phyloP scores from a whole-genome alignment of 2,797 vertebrate genomes.

The Hylomyscus alleni region DNA sequence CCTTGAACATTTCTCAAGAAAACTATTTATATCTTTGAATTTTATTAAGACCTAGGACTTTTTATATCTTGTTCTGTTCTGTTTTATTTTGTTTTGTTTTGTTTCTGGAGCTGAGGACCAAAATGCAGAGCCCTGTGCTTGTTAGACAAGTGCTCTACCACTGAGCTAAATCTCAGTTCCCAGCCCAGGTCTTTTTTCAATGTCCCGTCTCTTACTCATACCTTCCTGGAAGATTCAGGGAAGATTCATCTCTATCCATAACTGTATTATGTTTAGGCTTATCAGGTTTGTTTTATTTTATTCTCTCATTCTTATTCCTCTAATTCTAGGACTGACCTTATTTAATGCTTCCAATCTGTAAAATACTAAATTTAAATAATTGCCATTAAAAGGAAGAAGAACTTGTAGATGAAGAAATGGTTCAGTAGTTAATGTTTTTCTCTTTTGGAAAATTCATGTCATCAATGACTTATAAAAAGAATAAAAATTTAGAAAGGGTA shows the following conservation, averaged over 20 bases:
- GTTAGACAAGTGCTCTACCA: too few species aligned
- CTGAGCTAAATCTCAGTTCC: not conserved
- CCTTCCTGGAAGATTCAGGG: not conserved
- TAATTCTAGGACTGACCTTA: not conserved
- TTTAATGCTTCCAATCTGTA: not conserved
- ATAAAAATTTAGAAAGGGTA: not conserved
- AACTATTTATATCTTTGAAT: not conserved
- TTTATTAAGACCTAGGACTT: not conserved
- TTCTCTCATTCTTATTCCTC: not conserved
- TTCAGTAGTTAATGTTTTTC: not conserved
- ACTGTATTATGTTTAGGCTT: not conserved
- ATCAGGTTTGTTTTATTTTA: not conserved
- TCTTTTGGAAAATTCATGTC: too few species aligned
- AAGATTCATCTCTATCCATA: not conserved
- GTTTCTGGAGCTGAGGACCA: not conserved
- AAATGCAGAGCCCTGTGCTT: not conserved
- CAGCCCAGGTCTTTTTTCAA: not conserved
- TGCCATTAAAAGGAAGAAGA: not conserved
- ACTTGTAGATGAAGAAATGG: not conserved
- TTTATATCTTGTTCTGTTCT: not conserved
- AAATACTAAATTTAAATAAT: not conserved
- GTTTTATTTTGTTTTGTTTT: not conserved
- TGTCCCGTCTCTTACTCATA: not conserved
- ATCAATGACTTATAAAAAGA: not conserved
- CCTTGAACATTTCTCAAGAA: conserved; percentile 10